Conservation (phyloP, 2,888 invertebrate genomes). For the Uropetala carovei region DNA sequence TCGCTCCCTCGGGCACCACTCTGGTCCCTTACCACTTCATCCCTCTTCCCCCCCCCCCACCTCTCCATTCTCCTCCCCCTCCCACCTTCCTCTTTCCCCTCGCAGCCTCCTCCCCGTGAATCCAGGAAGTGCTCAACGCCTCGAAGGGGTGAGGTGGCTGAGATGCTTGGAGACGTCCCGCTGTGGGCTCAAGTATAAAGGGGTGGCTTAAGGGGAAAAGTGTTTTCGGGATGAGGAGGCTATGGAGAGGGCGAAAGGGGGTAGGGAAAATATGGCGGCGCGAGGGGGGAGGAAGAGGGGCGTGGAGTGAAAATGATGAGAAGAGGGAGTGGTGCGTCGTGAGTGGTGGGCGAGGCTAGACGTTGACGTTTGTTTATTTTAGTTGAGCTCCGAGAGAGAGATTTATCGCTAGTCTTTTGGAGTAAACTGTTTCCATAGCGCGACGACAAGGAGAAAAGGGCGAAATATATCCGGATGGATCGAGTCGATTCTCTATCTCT, state of each 20-base stretch:
- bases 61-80: neutral
- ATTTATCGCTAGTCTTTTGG: slow-evolving; percentile 36
- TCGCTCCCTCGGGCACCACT: too few relatives aligned
- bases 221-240: neutral
- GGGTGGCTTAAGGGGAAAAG: too few relatives aligned
- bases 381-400: slow-evolving; percentile 18
- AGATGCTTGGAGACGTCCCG: neutral
- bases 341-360: neutral
- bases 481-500: neutral
- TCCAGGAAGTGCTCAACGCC: slow-evolving; percentile 1
- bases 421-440: slow-evolving; percentile 49
- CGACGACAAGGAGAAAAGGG: slow-evolving; percentile 21
- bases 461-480: neutral
- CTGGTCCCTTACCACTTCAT: neutral
- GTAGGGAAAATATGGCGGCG: neutral
- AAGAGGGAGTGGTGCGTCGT: neutral
- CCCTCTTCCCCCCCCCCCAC: neutral
- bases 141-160: neutral
- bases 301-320: neutral
- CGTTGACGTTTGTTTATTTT: slow-evolving; percentile 51
- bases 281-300: too few relatives aligned
- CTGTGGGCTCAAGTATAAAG: too few relatives aligned
- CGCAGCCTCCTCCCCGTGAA: neutral
- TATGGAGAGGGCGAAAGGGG: neutral
- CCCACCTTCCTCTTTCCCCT: too few relatives aligned